phyloP scores from a whole-genome alignment of 1,140 invertebrate species.

The Cepaea nemoralis region DNA sequence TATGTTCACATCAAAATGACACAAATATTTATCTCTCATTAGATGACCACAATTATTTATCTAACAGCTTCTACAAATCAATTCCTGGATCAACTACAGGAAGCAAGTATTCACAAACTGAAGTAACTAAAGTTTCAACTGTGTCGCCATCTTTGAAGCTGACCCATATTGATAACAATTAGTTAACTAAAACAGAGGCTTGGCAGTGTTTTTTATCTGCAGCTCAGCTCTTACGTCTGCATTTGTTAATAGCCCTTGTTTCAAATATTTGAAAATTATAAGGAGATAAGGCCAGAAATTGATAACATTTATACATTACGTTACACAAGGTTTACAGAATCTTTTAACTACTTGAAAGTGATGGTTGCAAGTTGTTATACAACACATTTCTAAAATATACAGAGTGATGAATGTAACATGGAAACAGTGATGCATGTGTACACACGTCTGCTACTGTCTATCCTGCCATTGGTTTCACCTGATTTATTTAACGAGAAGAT shows the following conservation, averaged over 20 bases:
- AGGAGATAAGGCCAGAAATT: neutral
- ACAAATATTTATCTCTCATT: constrained; percentile 1
- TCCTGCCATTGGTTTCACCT: no score
- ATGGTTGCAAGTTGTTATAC: no score
- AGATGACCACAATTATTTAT: neutral
- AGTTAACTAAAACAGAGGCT: neutral
- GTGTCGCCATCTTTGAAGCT: constrained; percentile 16
- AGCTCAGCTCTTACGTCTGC: neutral
- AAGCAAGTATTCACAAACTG: neutral
- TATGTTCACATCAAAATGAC: neutral
- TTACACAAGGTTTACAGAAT: no score
- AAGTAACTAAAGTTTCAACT: neutral
- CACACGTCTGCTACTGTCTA: no score
- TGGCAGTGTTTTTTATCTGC: neutral
- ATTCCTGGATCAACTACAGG: neutral
- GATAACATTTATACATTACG: neutral
- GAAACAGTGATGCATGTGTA: no score
- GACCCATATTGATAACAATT: constrained; percentile 21
- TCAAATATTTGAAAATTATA: neutral
- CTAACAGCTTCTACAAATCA: neutral
- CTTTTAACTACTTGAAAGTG: no score
- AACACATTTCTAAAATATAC: no score
- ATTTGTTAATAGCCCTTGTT: neutral
- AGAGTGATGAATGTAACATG: no score
- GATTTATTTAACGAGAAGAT: neutral